phyloP scores from a whole-genome alignment of 2,888 invertebrate genomes.

The Cerceris rybyensis region DNA sequence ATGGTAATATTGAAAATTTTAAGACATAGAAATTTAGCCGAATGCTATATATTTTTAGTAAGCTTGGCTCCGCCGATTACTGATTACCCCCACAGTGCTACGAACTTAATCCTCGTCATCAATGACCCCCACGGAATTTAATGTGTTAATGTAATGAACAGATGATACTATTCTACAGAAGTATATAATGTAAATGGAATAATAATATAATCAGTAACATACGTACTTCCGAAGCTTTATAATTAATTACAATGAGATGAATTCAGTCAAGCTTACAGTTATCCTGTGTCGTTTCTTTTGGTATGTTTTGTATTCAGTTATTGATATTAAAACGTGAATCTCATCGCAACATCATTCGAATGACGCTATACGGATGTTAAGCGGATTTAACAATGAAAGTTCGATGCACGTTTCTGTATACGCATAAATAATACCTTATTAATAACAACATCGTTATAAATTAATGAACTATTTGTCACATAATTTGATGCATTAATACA shows the following conservation, averaged over 20 bases:
- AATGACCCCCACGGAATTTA: no score
- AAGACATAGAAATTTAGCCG: no score
- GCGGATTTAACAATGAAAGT: neutral
- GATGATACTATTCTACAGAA: no score
- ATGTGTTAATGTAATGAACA: no score
- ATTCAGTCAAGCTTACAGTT: neutral
- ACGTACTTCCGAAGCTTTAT: neutral
- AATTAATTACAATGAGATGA: neutral
- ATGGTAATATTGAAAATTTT: no score
- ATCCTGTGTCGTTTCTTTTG: neutral
- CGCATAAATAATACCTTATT: neutral
- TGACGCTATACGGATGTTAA: neutral
- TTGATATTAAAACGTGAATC: neutral
- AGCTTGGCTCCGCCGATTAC: no score
- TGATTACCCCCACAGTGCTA: no score
- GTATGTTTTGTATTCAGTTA: neutral
- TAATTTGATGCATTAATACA: neutral
- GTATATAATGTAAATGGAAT: no score
- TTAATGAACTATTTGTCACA: neutral
- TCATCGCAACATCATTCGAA: neutral
- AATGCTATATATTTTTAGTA: no score
- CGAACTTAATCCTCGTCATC: no score
- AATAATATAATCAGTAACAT: no score
- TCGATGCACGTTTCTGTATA: neutral
- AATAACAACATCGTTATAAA: no score